Conservation (phyloP, 2,113 vertebrate genomes). For the Tachysurus fulvidraco region DNA sequence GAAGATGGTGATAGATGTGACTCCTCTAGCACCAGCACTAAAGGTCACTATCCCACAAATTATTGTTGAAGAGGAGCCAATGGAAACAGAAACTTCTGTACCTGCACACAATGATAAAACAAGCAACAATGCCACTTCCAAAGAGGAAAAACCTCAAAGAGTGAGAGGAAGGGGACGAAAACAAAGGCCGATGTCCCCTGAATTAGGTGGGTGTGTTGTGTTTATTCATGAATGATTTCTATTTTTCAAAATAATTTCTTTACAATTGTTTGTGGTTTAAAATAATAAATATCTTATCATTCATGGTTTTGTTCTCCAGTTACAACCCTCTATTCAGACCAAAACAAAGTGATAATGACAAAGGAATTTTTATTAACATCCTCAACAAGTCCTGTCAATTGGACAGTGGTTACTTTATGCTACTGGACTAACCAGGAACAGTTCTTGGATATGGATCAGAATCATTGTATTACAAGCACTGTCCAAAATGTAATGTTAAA, state of each 20-base stretch:
- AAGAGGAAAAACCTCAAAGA: constrained; percentile 76
- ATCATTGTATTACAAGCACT: background rate
- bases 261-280: background rate
- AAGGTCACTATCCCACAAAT: constrained; percentile 71
- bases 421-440: background rate
- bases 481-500: background rate
- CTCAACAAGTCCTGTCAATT: background rate
- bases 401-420: background rate
- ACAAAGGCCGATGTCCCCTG: constrained; percentile 84
- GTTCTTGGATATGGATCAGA: background rate
- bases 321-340: background rate
- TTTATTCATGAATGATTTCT: constrained; percentile 11
- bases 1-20: constrained; percentile 65
- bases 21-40: constrained; percentile 32
- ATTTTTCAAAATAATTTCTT: constrained; percentile 2
- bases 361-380: background rate
- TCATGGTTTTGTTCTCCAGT: background rate
- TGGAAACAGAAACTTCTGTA: constrained; percentile 62
- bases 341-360: background rate
- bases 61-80: constrained; percentile 73
- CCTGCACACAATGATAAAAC: constrained; percentile 67
- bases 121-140: constrained; percentile 63
- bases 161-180: constrained; percentile 85
- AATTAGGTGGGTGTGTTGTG: constrained; percentile 78
- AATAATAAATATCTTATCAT: background rate